Evolutionary conservation across 2,888 invertebrate genomes (phyloP).

Genomic region (Balanococcus diminutus): DNA sequence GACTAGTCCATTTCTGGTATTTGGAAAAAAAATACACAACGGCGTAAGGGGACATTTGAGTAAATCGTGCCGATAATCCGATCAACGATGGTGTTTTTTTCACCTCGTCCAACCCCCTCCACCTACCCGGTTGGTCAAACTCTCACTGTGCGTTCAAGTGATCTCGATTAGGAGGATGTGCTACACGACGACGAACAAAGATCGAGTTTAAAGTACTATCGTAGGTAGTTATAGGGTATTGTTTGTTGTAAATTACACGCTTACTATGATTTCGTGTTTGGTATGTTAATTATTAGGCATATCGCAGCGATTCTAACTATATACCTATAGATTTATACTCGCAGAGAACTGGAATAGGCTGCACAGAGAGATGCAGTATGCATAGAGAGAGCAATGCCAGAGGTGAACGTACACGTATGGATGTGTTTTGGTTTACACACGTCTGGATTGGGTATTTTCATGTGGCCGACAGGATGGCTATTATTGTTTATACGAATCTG

Average conservation of each 20-base stretch:
- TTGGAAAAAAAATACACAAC: neutral
- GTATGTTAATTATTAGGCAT: slow-evolving; percentile 28
- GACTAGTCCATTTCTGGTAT: too few species aligned
- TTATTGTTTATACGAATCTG: neutral
- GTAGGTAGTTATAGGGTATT: slow-evolving; percentile 37
- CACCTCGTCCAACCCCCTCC: too few species aligned
- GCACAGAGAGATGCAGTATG: neutral
- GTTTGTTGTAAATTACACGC: slow-evolving; percentile 34
- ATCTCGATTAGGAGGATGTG: neutral
- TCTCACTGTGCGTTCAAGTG: neutral
- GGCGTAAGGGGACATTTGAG: neutral
- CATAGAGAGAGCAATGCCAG: neutral
- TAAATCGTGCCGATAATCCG: neutral
- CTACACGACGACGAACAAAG: neutral
- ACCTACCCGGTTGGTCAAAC: too few species aligned
- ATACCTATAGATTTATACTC: too few species aligned
- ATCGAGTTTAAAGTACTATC: slow-evolving; percentile 6
- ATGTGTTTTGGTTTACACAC: neutral
- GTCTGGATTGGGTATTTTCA: neutral
- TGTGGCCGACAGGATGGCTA: neutral
- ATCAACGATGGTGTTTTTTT: neutral
- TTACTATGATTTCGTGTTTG: slow-evolving; percentile 16
- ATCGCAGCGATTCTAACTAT: neutral
- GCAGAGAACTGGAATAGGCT: neutral
- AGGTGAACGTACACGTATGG: neutral